Conservation (phyloP, 2,888 invertebrate genomes). For the Machimus atricapillus region DNA sequence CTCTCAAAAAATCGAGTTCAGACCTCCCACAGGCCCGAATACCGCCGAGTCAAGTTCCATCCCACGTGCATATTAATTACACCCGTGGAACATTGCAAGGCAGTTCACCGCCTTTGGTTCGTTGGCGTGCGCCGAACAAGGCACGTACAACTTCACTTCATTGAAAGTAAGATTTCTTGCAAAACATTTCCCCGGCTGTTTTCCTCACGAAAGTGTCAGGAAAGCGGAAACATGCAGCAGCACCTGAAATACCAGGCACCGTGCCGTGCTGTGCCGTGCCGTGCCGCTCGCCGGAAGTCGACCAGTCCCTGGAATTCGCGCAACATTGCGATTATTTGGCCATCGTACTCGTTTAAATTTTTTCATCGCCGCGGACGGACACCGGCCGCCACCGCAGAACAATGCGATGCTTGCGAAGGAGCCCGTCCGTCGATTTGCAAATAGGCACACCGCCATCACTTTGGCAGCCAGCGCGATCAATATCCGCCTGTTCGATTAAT, state of each 20-base stretch:
- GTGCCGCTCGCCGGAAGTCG: not conserved
- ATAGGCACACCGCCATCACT: not conserved
- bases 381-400: not conserved
- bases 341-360: not conserved
- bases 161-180: constrained; percentile 17
- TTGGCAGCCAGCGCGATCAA: not conserved
- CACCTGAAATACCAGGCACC: not conserved
- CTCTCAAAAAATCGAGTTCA: not conserved
- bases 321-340: not conserved
- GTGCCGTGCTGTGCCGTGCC: not conserved
- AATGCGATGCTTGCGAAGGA: not conserved
- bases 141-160: not conserved
- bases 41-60: not conserved
- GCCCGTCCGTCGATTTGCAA: not conserved
- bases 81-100: not conserved
- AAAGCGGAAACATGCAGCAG: not conserved
- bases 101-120: not conserved
- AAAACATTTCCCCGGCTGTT: not conserved
- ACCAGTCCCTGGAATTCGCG: not conserved
- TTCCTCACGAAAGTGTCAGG: not conserved
- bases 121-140: not conserved
- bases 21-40: not conserved
- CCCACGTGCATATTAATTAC: not conserved
- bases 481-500: constrained; percentile 14
- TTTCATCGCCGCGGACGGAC: not conserved